Percentiles rank a stretch among this genome's conserved stretches.
These are phyloP conservation scores for honey bee (Apis mellifera) DNA, from an alignment of 1,140 invertebrate species.

Conservation along the genomic window DNA sequence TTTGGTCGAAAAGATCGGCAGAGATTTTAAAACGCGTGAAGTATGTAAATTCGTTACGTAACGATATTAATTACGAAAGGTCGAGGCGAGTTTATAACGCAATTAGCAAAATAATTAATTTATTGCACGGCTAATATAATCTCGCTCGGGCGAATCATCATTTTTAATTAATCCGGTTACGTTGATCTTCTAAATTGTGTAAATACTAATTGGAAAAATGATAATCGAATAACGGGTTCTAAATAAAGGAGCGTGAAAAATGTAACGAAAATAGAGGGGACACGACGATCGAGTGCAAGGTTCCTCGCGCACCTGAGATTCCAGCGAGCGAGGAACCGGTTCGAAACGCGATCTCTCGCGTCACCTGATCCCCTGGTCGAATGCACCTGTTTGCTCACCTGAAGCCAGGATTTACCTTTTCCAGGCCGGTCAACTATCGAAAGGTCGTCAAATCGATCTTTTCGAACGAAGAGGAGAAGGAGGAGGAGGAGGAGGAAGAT, in stretches of 20 bases:
- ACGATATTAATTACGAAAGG: not conserved
- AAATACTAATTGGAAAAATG: too few species aligned
- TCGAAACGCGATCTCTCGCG: constrained; percentile 65
- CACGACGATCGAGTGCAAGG: too few species aligned
- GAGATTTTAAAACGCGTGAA: too few species aligned
- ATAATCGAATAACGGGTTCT: too few species aligned
- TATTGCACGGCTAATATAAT: not conserved
- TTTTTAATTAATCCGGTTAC: not conserved
- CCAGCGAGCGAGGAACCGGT: constrained; percentile 52
- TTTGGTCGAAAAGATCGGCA: too few species aligned
- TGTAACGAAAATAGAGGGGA: too few species aligned
- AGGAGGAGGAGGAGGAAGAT: not conserved
- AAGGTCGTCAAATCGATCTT: not conserved
- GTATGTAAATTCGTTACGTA: too few species aligned
- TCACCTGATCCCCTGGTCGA: constrained; percentile 71
- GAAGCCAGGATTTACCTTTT: constrained; percentile 69
- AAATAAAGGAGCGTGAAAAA: too few species aligned
- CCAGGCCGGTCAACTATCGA: not conserved
- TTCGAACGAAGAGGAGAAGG: not conserved
- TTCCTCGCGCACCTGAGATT: constrained; percentile 38
- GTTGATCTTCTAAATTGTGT: too few species aligned
- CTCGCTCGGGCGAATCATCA: not conserved
- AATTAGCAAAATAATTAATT: not conserved
- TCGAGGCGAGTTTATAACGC: too few species aligned
- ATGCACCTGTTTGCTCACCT: constrained; percentile 76